These are phyloP conservation scores for Eristalinus sepulchralis DNA, from an alignment of 2,888 invertebrate genomes.

Conservation along the genomic window DNA sequence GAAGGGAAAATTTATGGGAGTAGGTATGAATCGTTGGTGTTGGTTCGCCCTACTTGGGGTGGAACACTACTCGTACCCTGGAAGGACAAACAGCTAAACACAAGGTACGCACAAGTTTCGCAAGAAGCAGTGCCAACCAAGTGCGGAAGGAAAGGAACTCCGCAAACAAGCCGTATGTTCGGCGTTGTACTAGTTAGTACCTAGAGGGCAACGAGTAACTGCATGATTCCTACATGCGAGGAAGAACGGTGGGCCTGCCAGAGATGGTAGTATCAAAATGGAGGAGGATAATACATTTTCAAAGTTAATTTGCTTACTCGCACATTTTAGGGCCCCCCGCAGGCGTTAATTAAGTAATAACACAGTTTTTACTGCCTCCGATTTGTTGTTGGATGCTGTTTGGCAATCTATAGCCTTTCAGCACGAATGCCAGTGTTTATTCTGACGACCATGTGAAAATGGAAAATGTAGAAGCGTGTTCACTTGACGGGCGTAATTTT, in stretches of 20 bases:
- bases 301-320: slow-evolving; percentile 68
- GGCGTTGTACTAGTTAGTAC: slow-evolving; percentile 43
- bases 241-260: not conserved
- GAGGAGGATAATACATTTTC: slow-evolving; percentile 59
- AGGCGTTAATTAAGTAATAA: slow-evolving; percentile 70
- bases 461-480: not conserved
- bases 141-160: slow-evolving; percentile 35
- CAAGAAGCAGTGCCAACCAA: not conserved
- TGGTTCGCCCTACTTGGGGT: not conserved
- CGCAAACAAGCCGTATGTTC: slow-evolving; percentile 57
- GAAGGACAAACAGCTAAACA: slow-evolving; percentile 55
- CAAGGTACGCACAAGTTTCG: slow-evolving; percentile 58
- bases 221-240: not conserved
- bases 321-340: slow-evolving; percentile 56
- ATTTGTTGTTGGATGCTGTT: slow-evolving; percentile 24
- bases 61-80: slow-evolving; percentile 39
- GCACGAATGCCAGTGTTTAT: not conserved
- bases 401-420: not conserved
- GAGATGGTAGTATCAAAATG: not conserved
- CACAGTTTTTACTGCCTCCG: slow-evolving; percentile 58
- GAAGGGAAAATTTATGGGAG: slow-evolving; percentile 41
- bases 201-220: not conserved
- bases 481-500: slow-evolving; percentile 2
- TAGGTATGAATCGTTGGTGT: not conserved
- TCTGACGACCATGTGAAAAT: not conserved